Percentiles rank a stretch among this genome's conserved stretches.
Conservation (phyloP, 1,140 invertebrate genomes). For the Nephotettix cincticeps region DNA sequence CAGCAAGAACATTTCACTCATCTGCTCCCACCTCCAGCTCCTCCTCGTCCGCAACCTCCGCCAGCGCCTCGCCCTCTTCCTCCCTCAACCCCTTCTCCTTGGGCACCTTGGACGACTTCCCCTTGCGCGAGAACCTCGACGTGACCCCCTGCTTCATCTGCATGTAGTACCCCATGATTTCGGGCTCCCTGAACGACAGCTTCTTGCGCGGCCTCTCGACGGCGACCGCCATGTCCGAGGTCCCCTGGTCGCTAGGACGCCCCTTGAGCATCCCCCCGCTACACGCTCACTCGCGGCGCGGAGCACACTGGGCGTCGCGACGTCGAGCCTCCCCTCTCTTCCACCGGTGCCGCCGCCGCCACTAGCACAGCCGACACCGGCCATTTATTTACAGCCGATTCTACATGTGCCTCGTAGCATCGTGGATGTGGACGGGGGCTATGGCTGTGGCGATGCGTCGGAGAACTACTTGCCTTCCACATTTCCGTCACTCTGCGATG, state of each 20-base stretch:
- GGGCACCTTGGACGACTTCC: constrained; percentile 30
- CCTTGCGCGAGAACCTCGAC: constrained; percentile 34
- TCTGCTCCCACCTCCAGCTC: constrained; percentile 53
- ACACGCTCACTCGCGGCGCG: background rate
- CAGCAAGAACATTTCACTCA: no score
- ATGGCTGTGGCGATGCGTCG: no score
- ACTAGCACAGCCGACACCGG: background rate
- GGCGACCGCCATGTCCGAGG: constrained; percentile 43
- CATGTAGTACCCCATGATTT: constrained; percentile 58
- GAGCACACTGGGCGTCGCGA: constrained; percentile 3
- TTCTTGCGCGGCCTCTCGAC: constrained; percentile 75
- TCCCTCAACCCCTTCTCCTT: background rate
- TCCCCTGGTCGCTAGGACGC: constrained; percentile 28
- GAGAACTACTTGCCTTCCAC: no score
- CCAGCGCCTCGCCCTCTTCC: background rate
- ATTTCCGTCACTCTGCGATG: no score
- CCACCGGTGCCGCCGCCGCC: background rate
- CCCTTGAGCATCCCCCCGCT: constrained; percentile 20
- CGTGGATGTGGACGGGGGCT: no score
- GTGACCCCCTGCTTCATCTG: constrained; percentile 44
- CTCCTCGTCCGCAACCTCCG: constrained; percentile 38
- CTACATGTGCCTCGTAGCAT: no score
- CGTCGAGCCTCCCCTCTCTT: background rate
- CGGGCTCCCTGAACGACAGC: constrained; percentile 80
- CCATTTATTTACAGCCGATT: constrained; percentile 17